Conservation (phyloP, 2,888 invertebrate species). For the Achlya flavicornis region DNA sequence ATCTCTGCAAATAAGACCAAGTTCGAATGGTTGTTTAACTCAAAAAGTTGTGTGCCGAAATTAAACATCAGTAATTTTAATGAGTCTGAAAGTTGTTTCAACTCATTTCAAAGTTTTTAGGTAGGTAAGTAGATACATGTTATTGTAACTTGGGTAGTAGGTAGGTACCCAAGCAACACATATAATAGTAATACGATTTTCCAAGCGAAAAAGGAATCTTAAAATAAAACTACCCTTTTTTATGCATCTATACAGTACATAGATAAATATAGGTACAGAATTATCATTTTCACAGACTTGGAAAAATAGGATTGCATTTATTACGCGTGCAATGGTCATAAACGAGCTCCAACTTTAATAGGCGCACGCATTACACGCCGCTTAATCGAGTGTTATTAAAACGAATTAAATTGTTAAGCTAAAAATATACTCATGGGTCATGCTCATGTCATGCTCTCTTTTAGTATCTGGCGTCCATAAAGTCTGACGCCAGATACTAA, state of each 20-base stretch:
- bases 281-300: not conserved
- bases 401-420: not conserved
- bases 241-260: too few relatives aligned
- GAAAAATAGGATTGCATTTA: not conserved
- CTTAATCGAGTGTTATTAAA: not conserved
- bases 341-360: not conserved
- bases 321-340: not conserved
- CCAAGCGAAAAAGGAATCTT: not conserved
- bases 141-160: not conserved
- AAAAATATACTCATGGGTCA: not conserved
- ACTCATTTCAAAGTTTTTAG: not conserved
- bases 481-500: not conserved
- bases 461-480: too few relatives aligned
- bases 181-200: not conserved
- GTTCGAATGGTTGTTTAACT: constrained; percentile 1
- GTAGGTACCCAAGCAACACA: not conserved
- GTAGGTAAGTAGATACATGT: not conserved
- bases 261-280: too few relatives aligned
- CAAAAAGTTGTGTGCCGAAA: not conserved
- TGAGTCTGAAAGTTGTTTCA: constrained; percentile 12
- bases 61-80: constrained; percentile 11
- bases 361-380: not conserved
- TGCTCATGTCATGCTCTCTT: too few relatives aligned
- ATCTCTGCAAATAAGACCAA: constrained; percentile 1
- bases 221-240: too few relatives aligned